Base-by-base conservation (phyloP, 2,888 invertebrate genomes). In the Maniola hyperantus region DNA sequence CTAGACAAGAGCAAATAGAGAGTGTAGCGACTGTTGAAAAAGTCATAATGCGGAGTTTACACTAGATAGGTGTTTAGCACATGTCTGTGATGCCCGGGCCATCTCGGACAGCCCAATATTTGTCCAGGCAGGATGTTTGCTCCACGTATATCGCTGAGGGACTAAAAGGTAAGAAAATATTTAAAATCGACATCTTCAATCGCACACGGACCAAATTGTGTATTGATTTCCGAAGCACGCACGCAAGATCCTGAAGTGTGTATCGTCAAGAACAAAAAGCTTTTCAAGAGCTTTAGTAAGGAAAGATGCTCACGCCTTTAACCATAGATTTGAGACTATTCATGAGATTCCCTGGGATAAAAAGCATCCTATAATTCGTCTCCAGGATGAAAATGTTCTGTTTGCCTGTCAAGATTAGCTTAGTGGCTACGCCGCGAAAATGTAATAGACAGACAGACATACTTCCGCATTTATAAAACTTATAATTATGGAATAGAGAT, bases 81-180 rank as follows among this genome's bases (percentile, higher is more conserved):
- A 79, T 80, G 83, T 80, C 83, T 72, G 85, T 75, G 82, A 87
- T 74, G 84, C 86, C 87, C 85, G 87, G 78, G 69, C 72, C 71
- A 71, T 72, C 72, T 64, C 69, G 73, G 74, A 82, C 78, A 78
- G 78, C 76, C 80, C 80, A 89, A 91, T 91, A 88, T 91, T 91
- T 90, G 86, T 75, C 76, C 68, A 75, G 82, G 77, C 91, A 91
- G 91, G 91, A 91, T 91, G 91, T 91, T 91, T 91, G 85, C 81
- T 71, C 73, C 77, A 75, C 81, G 78, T 78, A 85, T 86, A 85
- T 84, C 83, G 80, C 78, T 74, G 79, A 80, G 82, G 76, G 76
- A 77, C 87, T 88, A 88, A 90, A 87, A 88, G 84, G 79, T 81
- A 82, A 85, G 82, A 81, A 84, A 89, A 89, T 85, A 86, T 87